Conservation (phyloP, 2,888 invertebrate genomes). For the Erynnis tages region DNA sequence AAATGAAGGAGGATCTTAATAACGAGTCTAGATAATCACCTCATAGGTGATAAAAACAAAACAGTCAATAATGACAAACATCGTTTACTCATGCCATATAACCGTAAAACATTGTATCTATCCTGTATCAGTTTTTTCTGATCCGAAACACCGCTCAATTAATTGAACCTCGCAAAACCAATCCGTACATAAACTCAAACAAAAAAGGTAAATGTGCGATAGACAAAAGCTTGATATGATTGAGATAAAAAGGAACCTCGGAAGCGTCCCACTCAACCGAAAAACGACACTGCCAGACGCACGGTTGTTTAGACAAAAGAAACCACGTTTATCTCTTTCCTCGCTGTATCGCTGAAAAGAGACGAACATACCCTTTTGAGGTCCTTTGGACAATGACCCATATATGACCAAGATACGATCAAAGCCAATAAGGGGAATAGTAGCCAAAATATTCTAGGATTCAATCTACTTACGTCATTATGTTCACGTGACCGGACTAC, state of each 20-base stretch:
- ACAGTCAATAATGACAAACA: too few relatives aligned
- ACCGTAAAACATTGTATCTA: too few relatives aligned
- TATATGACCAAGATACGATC: constrained; percentile 46
- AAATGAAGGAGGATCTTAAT: too few relatives aligned
- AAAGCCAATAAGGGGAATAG: constrained; percentile 56
- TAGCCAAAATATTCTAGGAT: constrained; percentile 57
- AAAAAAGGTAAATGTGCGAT: constrained; percentile 14
- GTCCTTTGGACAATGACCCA: constrained; percentile 41
- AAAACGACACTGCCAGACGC: constrained; percentile 44
- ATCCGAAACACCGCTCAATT: too few relatives aligned
- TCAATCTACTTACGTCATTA: constrained; percentile 66
- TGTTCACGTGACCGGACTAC: constrained; percentile 58
- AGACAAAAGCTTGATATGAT: constrained; percentile 12
- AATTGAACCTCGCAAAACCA: too few relatives aligned
- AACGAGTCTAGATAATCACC: too few relatives aligned
- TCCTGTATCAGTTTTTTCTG: too few relatives aligned
- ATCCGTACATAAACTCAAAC: not conserved
- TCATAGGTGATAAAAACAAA: too few relatives aligned
- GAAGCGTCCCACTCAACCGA: constrained; percentile 38
- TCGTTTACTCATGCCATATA: too few relatives aligned
- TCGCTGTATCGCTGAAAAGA: constrained; percentile 33
- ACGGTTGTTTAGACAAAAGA: constrained; percentile 38
- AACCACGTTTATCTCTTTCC: constrained; percentile 32
- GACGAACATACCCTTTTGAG: constrained; percentile 35
- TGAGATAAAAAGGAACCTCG: constrained; percentile 9